A percentile compares a stretch with the other conserved stretches of the same genome.
These are phyloP conservation scores for Drusus annulatus DNA, from an alignment of 1,140 invertebrate genomes.

Conservation along the genomic window DNA sequence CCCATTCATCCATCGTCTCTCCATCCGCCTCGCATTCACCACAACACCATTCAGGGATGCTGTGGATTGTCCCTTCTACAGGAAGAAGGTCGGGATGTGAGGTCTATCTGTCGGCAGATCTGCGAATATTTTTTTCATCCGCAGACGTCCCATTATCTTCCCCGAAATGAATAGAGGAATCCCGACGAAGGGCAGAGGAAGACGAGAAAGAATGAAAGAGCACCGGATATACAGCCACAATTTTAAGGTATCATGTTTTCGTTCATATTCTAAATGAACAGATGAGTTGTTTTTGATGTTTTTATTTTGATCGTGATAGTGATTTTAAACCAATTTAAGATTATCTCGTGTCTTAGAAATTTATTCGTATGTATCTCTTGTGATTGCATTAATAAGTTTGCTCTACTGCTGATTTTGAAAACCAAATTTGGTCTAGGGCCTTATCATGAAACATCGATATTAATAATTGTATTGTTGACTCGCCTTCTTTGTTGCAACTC, in stretches of 20 bases:
- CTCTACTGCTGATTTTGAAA: too few species aligned
- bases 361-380: too few species aligned
- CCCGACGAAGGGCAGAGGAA: conserved; percentile 45
- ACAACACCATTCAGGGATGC: background rate
- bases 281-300: background rate
- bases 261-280: background rate
- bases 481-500: too few species aligned
- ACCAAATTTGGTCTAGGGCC: too few species aligned
- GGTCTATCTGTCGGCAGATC: conserved; percentile 57
- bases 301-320: background rate
- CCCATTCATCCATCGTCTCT: conserved; percentile 19
- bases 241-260: conserved; percentile 53
- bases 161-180: conserved; percentile 42
- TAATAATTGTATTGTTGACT: too few species aligned
- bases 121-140: conserved; percentile 56
- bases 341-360: too few species aligned
- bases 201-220: conserved; percentile 48
- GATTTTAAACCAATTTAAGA: too few species aligned
- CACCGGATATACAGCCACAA: conserved; percentile 52
- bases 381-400: too few species aligned
- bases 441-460: too few species aligned
- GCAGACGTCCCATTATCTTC: conserved; percentile 57
- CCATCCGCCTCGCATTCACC: conserved; percentile 29
- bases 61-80: conserved; percentile 37
- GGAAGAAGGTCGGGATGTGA: conserved; percentile 56